A percentile compares a stretch with the other conserved stretches of the same genome.
Evolutionary conservation across 1,140 invertebrate genomes (phyloP).

Genomic region (fruit fly (Drosophila melanogaster)): DNA sequence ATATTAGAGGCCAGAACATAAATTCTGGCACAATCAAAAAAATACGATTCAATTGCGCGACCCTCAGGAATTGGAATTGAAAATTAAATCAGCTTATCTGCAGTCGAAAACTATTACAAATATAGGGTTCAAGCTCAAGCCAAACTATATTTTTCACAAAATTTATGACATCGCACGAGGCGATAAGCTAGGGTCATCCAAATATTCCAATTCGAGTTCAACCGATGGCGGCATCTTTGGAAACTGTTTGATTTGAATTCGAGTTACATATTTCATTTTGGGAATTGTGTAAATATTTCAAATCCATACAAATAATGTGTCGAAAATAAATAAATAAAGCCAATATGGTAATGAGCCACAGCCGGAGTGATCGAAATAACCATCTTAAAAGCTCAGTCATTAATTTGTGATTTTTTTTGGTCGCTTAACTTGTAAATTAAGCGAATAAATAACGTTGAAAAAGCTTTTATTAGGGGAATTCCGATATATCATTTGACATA

Average conservation of each 20-base stretch:
- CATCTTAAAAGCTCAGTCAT: slow-evolving; percentile 53
- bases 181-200: slow-evolving; percentile 53
- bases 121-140: slow-evolving; percentile 68
- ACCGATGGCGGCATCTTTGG: slow-evolving; percentile 19
- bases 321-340: slow-evolving; percentile 59
- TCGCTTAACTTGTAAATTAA: slow-evolving; percentile 33
- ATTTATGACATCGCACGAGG: slow-evolving; percentile 64
- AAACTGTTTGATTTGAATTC: slow-evolving; percentile 63
- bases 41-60: slow-evolving; percentile 26
- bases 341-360: slow-evolving; percentile 37
- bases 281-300: slow-evolving; percentile 69
- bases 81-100: slow-evolving; percentile 57
- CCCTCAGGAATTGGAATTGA: slow-evolving; percentile 30
- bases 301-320: slow-evolving; percentile 69
- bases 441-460: slow-evolving; percentile 36
- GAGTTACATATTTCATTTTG: slow-evolving; percentile 72
- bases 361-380: slow-evolving; percentile 36
- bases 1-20: slow-evolving; percentile 45
- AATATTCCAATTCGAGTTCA: slow-evolving; percentile 6
- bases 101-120: slow-evolving; percentile 46
- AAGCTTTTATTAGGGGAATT: slow-evolving; percentile 15
- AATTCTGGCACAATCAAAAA: slow-evolving; percentile 34
- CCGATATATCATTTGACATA: background rate
- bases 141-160: slow-evolving; percentile 38
- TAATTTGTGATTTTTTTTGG: slow-evolving; percentile 51